A percentile compares a stretch with the other conserved stretches of the same genome.
phyloP scores from a whole-genome alignment of 2,797 vertebrate species.

The Schizothorax lantsangensis region DNA sequence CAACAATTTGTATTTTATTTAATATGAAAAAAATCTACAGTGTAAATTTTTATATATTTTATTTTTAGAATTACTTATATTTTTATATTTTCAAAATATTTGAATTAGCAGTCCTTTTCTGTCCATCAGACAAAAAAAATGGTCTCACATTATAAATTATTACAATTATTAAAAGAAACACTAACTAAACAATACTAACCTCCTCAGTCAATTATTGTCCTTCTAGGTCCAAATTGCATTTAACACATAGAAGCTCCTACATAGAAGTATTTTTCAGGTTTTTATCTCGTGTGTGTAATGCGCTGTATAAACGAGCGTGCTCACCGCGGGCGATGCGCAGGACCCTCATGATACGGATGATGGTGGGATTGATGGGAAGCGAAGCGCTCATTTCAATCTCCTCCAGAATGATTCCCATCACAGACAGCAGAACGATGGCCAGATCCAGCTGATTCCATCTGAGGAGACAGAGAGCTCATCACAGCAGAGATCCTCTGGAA shows the following conservation, averaged over 20 bases:
- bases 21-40: neutral
- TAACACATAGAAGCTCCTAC: neutral
- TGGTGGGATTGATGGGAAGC: conserved; percentile 95
- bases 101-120: neutral
- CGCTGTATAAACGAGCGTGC: neutral
- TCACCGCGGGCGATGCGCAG: conserved; percentile 91
- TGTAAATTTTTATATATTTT: neutral
- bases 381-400: conserved; percentile 95
- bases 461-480: conserved; percentile 24
- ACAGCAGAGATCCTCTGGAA: neutral
- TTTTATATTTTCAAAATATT: neutral
- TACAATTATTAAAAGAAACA: neutral
- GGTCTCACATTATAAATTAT: neutral
- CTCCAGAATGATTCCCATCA: conserved; percentile 95
- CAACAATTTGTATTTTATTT: neutral
- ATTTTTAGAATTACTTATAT: neutral
- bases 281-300: neutral
- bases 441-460: conserved; percentile 96
- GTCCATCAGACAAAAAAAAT: neutral
- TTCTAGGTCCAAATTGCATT: neutral
- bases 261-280: too few species aligned
- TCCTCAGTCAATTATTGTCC: neutral
- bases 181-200: neutral
- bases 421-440: conserved; percentile 92
- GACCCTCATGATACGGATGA: conserved; percentile 96